phyloP scores from a whole-genome alignment of 2,113 vertebrate genomes.

The Nansenia antarctica region DNA sequence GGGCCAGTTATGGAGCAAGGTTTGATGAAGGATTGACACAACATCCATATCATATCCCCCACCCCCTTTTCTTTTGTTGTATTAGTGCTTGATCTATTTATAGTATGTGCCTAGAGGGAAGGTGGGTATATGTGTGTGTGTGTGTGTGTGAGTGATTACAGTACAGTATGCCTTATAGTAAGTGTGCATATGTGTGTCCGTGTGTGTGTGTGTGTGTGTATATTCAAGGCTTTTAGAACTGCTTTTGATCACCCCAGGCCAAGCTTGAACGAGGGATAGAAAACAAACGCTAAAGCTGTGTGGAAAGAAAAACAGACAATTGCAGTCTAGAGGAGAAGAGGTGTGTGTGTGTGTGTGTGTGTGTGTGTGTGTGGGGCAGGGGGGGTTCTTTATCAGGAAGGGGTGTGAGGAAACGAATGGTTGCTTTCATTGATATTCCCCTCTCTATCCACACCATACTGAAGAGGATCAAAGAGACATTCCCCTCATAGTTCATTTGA shows the following conservation, averaged over 20 bases:
- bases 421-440: no score
- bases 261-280: conserved; percentile 24
- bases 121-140: conserved; percentile 2
- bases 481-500: conserved; percentile 37
- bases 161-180: conserved; percentile 1
- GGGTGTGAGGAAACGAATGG: neutral
- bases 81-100: conserved; percentile 1
- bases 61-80: conserved; percentile 6
- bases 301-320: conserved; percentile 18
- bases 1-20: neutral
- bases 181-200: neutral
- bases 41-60: conserved; percentile 28
- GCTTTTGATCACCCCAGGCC: conserved; percentile 30
- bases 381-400: neutral
- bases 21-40: conserved; percentile 36
- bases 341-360: neutral
- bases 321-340: neutral
- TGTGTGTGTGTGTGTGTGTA: conserved; percentile 23
- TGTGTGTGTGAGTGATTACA: conserved; percentile 4
- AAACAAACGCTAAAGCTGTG: conserved; percentile 32
- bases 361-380: neutral
- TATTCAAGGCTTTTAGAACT: conserved; percentile 25
- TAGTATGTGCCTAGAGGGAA: neutral
- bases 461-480: conserved; percentile 64
- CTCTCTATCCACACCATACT: no score